Base-by-base conservation (phyloP, 1,140 invertebrate species). In the Trichogramma pretiosum region DNA sequence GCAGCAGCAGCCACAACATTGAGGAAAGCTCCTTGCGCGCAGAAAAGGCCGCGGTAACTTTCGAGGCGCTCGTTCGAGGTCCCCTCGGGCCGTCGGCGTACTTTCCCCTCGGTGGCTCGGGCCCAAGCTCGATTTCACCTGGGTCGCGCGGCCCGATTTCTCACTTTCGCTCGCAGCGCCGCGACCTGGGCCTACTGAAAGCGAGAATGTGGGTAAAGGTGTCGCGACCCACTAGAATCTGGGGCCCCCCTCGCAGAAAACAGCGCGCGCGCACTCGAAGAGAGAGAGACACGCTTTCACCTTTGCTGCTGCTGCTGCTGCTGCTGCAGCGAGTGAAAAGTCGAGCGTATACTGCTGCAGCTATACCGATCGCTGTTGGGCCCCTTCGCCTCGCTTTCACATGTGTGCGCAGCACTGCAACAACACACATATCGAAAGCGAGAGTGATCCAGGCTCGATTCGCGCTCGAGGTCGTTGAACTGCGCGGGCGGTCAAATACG, bases 381-480 rank as follows among this genome's bases (percentile, higher is more conserved):
- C 34, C 55, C 53, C 44, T 17, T 21, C 47, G 10, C 48, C 44
- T 30, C 30, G 35, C n/a, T n/a, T n/a, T n/a, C n/a, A n/a, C n/a
- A n/a, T n/a, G n/a, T n/a, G n/a, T n/a, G n/a, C n/a, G n/a, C n/a
- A n/a, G n/a, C n/a, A n/a, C n/a, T n/a, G n/a, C n/a, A n/a, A n/a
- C n/a, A n/a, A n/a, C n/a, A n/a, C n/a, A n/a, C n/a, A n/a, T 22
- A 48, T 41, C 41, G 65, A 67, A 61, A 68, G 66, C 61, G 60
- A 61, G 63, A 68, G 64, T 66, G 56, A 49, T n/a, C n/a, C n/a
- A n/a, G n/a, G n/a, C n/a, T n/a, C n/a, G n/a, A n/a, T n/a, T n/a
- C n/a, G n/a, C n/a, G n/a, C n/a, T n/a, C n/a, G n/a, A n/a, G n/a
- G n/a, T n/a, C n/a, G n/a, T n/a, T n/a, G n/a, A n/a, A n/a, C n/a